Conservation (phyloP, 2,797 vertebrate genomes). For the Pitangus sulphuratus region DNA sequence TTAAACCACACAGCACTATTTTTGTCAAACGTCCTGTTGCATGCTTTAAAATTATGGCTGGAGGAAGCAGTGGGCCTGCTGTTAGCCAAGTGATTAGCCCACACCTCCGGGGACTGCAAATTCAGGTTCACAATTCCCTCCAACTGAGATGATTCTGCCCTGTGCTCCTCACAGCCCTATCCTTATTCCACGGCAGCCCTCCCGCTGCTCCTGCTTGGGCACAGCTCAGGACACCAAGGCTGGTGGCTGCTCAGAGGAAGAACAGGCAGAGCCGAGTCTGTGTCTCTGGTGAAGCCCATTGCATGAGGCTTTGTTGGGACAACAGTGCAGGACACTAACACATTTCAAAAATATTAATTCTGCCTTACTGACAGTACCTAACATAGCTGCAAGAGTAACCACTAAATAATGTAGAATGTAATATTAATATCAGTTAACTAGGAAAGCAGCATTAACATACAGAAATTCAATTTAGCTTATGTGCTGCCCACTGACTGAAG, state of each 20-base stretch:
- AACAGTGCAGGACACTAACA: neutral
- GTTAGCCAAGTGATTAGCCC: neutral
- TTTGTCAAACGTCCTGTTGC: neutral
- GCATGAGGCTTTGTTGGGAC: neutral
- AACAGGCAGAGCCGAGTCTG: neutral
- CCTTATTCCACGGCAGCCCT: neutral
- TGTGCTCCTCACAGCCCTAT: neutral
- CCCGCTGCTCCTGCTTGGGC: neutral
- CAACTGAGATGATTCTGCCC: neutral
- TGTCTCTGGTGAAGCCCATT: neutral
- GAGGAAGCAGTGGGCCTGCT: neutral
- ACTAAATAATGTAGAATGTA: neutral
- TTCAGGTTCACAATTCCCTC: neutral
- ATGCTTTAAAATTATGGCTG: neutral
- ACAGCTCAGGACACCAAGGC: neutral
- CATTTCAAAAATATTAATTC: neutral
- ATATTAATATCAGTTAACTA: slow-evolving; percentile 28
- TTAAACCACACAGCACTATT: neutral
- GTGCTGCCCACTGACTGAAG: slow-evolving; percentile 20
- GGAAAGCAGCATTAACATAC: neutral
- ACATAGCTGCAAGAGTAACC: neutral
- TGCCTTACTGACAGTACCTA: neutral
- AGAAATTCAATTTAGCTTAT: slow-evolving; percentile 27
- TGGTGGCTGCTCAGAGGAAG: neutral
- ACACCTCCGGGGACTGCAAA: neutral